Base-by-base conservation (phyloP, 2,888 invertebrate species). In the Phragmatobia fuliginosa region DNA sequence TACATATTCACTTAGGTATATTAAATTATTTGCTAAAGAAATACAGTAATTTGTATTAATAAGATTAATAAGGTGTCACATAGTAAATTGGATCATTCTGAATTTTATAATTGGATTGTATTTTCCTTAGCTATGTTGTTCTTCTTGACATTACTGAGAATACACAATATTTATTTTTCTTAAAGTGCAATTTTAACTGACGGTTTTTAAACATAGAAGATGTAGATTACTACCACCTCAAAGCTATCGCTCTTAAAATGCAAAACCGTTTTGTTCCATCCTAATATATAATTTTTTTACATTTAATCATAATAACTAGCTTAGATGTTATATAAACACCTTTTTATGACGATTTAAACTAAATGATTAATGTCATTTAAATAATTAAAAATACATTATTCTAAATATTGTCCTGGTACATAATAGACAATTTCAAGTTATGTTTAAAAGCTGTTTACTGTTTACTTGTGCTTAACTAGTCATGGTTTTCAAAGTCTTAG, bases 71-170 rank as follows among this genome's bases (percentile, higher is more conserved):
- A 28, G 25, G 56, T 77, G 68, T 31, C 56, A 52, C 59, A 67
- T 69, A 66, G 70, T 76, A 78, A 76, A 75, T 76, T 75, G 66
- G 64, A 73, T 80, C 68, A 72, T 32, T 16, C 25, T 66, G 66
- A 66, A 66, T 59, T 60, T 66, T 59, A 25, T 59, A 66, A 60
- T 66, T 66, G 66, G 66, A 60, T 66, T 66, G 25, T 10, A 2
- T 60, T 59, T 36, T 73, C 63, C 62, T 70, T 60, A 73, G 62
- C 62, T 61, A 36, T 63, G 16, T 6, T 56, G 16, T 16, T 28
- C 21, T 49, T n/a, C 25, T 56, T 28, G 28, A 56, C 14, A 11
- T 16, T 16, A 28, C 28, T 52, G 10, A 52, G n/a, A 28, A 14
- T 11, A 52, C 49, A 52, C 25, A 11, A n/a, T 1, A n/a, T 7